Percentiles rank a stretch among this genome's conserved stretches.
These are phyloP conservation scores for Cynodonichthys magdalenae DNA, from an alignment of 2,797 vertebrate genomes.

Conservation along the genomic window DNA sequence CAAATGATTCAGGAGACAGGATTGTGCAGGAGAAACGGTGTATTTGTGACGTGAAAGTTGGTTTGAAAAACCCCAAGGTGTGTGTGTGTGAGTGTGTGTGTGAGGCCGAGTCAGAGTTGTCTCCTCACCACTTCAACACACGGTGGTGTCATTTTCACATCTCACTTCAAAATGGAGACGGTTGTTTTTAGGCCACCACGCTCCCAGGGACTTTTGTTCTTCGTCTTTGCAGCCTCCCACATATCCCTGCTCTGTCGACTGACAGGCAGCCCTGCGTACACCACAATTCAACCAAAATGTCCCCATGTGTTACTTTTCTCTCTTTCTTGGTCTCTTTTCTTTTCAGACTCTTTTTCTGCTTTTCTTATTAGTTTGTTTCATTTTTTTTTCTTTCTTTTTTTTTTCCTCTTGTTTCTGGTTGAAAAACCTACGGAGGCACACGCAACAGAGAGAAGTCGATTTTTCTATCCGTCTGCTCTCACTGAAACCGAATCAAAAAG, in stretches of 20 bases:
- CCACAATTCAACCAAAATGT: conserved; percentile 36
- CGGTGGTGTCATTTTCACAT: conserved; percentile 61
- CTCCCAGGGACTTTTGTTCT: conserved; percentile 50
- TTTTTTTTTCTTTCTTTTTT: conserved; percentile 37
- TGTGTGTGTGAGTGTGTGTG: conserved; percentile 30
- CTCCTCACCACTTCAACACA: conserved; percentile 37
- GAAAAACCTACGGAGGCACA: too few species aligned
- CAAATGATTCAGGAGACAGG: background rate
- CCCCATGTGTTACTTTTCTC: conserved; percentile 20
- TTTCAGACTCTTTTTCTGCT: background rate
- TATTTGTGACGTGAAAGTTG: background rate
- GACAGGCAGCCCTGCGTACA: conserved; percentile 24
- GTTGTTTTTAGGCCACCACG: conserved; percentile 55
- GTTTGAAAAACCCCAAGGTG: conserved; percentile 9
- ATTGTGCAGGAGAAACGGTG: background rate
- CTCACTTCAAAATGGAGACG: conserved; percentile 59
- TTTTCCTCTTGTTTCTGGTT: conserved; percentile 18
- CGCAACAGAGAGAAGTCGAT: background rate
- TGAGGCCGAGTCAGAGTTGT: conserved; percentile 16
- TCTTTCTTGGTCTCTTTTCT: background rate
- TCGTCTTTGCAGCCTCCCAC: conserved; percentile 54
- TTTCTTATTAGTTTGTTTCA: conserved; percentile 20
- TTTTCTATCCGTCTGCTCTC: conserved; percentile 13
- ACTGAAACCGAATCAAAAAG: conserved; percentile 56
- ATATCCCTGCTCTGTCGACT: conserved; percentile 43